phyloP scores from a whole-genome alignment of 2,797 vertebrate genomes.

The Gallinago nigripennis region DNA sequence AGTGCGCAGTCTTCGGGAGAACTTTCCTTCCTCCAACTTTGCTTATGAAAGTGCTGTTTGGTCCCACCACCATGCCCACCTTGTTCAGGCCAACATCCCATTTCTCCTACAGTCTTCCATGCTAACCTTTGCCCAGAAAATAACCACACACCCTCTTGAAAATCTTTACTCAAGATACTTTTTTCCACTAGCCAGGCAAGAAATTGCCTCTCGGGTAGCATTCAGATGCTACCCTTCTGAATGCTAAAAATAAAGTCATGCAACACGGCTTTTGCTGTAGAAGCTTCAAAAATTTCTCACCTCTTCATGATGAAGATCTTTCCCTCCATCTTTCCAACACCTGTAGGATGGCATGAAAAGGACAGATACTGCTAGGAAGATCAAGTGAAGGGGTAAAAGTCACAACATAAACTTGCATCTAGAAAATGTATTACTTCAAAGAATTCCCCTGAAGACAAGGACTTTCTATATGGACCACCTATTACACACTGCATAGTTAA shows the following conservation, averaged over 20 bases:
- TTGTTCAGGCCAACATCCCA: neutral
- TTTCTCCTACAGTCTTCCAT: neutral
- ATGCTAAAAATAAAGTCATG: neutral
- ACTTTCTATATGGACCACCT: neutral
- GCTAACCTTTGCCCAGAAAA: neutral
- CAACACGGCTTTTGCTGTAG: neutral
- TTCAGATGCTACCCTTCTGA: neutral
- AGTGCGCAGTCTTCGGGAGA: neutral
- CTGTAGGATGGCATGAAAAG: neutral
- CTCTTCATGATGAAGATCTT: neutral
- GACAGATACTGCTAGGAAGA: neutral
- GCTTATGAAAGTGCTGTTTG: neutral
- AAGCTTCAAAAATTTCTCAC: neutral
- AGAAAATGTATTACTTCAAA: neutral
- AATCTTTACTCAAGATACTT: neutral
- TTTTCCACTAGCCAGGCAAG: neutral
- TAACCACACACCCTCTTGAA: neutral
- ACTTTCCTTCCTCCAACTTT: neutral
- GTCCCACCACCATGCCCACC: neutral
- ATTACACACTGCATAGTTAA: neutral
- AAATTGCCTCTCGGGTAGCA: neutral
- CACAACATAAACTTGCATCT: neutral
- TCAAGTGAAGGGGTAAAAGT: neutral
- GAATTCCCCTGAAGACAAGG: neutral
- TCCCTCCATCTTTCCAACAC: neutral